phyloP scores from a whole-genome alignment of 2,113 vertebrate genomes.

The Turdus rufiventris region DNA sequence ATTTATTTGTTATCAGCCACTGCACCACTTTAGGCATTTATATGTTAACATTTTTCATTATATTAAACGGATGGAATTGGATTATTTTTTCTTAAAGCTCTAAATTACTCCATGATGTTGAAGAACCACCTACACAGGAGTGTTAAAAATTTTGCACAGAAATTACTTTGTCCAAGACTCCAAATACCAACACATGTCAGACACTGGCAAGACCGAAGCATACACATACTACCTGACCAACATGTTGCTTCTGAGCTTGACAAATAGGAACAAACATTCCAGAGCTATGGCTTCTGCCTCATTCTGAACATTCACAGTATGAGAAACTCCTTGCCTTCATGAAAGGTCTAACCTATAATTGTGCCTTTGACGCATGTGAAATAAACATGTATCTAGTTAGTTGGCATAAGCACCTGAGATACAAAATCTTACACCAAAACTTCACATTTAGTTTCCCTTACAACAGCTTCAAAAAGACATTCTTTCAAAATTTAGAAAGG shows the following conservation, averaged over 20 bases:
- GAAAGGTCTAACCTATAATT: background rate
- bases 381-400: background rate
- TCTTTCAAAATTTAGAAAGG: background rate
- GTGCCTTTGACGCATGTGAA: background rate
- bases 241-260: background rate
- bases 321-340: background rate
- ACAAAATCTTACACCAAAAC: background rate
- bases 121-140: background rate
- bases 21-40: background rate
- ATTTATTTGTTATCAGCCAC: background rate
- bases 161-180: background rate
- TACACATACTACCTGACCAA: background rate
- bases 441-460: background rate
- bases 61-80: background rate
- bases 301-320: background rate
- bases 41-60: background rate
- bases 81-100: background rate
- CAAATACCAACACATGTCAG: background rate
- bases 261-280: background rate
- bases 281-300: background rate
- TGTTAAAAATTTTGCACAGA: background rate
- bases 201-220: background rate
- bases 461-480: background rate
- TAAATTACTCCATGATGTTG: background rate
- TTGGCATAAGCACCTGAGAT: background rate